Base-by-base conservation (phyloP, 2,113 vertebrate species). In the Argyrosomus japonicus region DNA sequence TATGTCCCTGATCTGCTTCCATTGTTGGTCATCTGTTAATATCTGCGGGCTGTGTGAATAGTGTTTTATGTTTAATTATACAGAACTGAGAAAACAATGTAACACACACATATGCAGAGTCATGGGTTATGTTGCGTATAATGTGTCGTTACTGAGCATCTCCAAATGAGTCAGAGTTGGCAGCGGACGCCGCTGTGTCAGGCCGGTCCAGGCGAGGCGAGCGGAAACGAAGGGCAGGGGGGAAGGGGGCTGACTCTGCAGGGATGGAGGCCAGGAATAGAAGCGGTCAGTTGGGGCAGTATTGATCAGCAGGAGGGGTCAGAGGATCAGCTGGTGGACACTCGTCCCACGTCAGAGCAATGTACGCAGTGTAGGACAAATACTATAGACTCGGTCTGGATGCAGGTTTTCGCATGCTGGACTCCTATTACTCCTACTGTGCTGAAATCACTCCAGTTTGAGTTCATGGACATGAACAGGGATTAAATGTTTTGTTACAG, bases 251-350 rank as follows among this genome's bases (percentile, higher is more conserved):
- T 89, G 90, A 90, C 88, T 75, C 89, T 81, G 84, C 89, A 86
- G 91, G 87, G 81, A 76, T 48, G 50, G 61, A 12, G 76, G 65
- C 86, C 87, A 81, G 87, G 75, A 93, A 93, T 93, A 92, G 93
- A 91, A 88, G 71, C 58, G 77, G 91, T 93, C 92, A 88, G 79
- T 56, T 84, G 77, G 91, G 89, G 68, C 82, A 72, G 82, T 72
- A 92, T 90, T 75, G 93, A 93, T 88, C 87, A 86, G 87, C 82
- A 62, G 85, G 90, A 79, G 79, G 82, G 91, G 85, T 87, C 75
- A 58, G 29, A 45, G 40, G 79, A 84, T 85, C 84, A 75, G 74
- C 67, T 61, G 81, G 64, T 40, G 69, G 56, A 81, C 73, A 68
- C 57, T 60, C 60, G 19, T 78, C 79, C 21, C 19, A 64, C 72